A percentile compares a stretch with the other conserved stretches of the same genome.
phyloP scores from a whole-genome alignment of 1,140 invertebrate genomes.

The Bombus polaris region DNA sequence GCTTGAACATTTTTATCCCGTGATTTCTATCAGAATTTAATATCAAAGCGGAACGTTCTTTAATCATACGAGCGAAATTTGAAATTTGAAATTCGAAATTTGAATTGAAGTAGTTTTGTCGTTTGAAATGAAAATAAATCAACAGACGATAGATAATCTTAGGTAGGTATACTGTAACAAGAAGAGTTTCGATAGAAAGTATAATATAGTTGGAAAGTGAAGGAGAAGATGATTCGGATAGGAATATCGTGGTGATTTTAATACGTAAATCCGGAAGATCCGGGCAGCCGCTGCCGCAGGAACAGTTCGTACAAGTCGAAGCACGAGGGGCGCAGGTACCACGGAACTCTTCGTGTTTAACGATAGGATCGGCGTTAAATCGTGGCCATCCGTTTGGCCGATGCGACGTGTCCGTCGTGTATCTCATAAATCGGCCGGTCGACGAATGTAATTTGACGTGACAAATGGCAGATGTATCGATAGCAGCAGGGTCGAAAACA shows the following conservation, averaged over 20 bases:
- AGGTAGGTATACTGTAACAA: too few species aligned
- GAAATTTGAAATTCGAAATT: neutral
- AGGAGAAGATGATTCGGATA: neutral
- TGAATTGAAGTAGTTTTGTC: neutral
- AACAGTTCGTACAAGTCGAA: neutral
- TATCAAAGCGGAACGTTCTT: neutral
- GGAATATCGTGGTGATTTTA: neutral
- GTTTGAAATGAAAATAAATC: neutral
- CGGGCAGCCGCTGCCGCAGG: too few species aligned
- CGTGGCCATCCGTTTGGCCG: slow-evolving; percentile 65
- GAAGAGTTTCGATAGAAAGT: neutral
- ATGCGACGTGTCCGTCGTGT: slow-evolving; percentile 48
- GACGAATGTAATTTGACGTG: slow-evolving; percentile 79
- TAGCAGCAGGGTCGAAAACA: slow-evolving; percentile 57
- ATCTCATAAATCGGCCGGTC: slow-evolving; percentile 65
- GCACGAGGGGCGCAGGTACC: slow-evolving; percentile 41
- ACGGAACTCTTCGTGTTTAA: slow-evolving; percentile 51
- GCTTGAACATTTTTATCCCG: too few species aligned
- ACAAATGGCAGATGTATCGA: slow-evolving; percentile 80
- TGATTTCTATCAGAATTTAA: too few species aligned
- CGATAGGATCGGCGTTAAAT: slow-evolving; percentile 54
- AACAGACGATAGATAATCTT: too few species aligned
- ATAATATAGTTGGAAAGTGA: neutral
- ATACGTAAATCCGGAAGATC: slow-evolving; percentile 19
- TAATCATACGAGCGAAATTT: neutral